Percentiles rank a stretch among this genome's conserved stretches.
Evolutionary conservation across 2,888 invertebrate genomes (phyloP).

Genomic region (Tenthredo distinguenda): DNA sequence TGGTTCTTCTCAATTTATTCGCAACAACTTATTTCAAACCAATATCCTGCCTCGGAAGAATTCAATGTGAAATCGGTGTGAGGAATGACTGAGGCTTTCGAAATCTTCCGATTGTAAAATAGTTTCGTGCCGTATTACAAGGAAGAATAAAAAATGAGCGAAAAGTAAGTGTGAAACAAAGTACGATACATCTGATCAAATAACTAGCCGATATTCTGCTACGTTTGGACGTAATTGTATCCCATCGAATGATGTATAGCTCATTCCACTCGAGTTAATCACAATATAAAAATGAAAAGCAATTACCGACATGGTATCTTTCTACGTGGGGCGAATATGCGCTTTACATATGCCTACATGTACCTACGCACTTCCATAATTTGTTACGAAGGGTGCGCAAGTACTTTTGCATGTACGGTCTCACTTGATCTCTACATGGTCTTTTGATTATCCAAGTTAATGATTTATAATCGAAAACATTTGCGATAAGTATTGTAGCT

Average conservation of each 20-base stretch:
- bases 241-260: conserved; percentile 3
- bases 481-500: neutral
- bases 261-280: neutral
- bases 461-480: neutral
- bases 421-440: conserved; percentile 1
- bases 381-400: neutral
- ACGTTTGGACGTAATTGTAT: neutral
- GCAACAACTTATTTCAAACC: neutral
- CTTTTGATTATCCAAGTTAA: neutral
- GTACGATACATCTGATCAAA: neutral
- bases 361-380: neutral
- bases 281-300: neutral
- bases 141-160: neutral
- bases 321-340: neutral
- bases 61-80: neutral
- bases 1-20: neutral
- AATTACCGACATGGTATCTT: neutral
- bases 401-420: neutral
- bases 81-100: neutral
- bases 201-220: neutral
- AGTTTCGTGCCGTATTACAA: neutral
- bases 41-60: neutral
- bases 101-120: neutral
- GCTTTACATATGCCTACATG: neutral
- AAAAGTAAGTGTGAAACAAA: neutral